Conservation (phyloP, 2,888 invertebrate genomes). For the Sesamia inferens region DNA sequence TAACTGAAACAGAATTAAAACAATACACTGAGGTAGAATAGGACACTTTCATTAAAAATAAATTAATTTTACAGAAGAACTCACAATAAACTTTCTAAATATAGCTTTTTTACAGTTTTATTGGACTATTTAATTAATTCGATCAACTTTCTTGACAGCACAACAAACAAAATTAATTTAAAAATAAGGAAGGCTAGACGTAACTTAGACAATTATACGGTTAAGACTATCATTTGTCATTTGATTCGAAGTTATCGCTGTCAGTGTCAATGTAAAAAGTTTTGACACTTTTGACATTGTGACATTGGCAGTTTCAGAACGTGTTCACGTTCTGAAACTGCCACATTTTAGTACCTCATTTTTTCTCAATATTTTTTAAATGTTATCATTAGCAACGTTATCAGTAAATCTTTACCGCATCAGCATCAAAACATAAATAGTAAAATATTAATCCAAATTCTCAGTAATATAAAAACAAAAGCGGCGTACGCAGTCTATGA, state of each 20-base stretch:
- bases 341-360: too few species aligned
- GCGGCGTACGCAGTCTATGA: background rate
- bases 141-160: background rate
- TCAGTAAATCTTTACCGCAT: background rate
- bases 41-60: background rate
- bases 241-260: background rate
- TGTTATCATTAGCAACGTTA: background rate
- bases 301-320: too few species aligned
- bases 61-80: background rate
- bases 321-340: conserved; percentile 5
- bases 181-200: background rate
- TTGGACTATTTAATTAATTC: background rate
- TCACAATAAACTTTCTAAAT: background rate
- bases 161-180: background rate
- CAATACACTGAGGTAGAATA: background rate
- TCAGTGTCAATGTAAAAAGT: background rate
- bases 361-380: background rate
- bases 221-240: too few species aligned
- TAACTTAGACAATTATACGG: too few species aligned
- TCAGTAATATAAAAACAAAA: background rate
- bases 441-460: background rate
- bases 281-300: too few species aligned
- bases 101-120: background rate
- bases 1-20: background rate
- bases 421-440: background rate